Conservation (phyloP, 1,140 invertebrate genomes). For the Drosophila ananassae region DNA sequence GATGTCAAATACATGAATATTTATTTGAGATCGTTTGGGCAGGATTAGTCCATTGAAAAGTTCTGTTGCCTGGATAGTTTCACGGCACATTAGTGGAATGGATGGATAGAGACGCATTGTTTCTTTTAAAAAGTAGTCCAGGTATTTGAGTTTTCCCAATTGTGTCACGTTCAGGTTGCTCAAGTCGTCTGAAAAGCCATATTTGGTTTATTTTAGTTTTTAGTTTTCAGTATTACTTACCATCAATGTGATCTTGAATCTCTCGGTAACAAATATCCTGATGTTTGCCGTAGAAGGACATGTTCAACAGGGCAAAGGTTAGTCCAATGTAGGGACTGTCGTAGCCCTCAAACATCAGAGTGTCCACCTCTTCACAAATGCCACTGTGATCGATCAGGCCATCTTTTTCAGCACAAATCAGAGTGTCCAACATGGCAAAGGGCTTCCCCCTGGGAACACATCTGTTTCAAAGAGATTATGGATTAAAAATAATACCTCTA, state of each 20-base stretch:
- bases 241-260: constrained; percentile 45
- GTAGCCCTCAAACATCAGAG: constrained; percentile 91
- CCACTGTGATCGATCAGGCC: constrained; percentile 87
- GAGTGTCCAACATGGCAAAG: constrained; percentile 92
- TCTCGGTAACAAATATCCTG: constrained; percentile 87
- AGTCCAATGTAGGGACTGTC: constrained; percentile 89
- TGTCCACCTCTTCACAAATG: constrained; percentile 93
- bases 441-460: constrained; percentile 84
- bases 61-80: constrained; percentile 84
- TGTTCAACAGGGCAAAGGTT: constrained; percentile 86
- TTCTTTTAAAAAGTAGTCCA: constrained; percentile 88
- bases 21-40: constrained; percentile 84
- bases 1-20: constrained; percentile 84
- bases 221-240: constrained; percentile 8
- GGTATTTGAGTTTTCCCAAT: constrained; percentile 86
- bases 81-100: constrained; percentile 87
- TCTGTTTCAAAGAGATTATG: not conserved
- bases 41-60: constrained; percentile 80
- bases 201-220: no score
- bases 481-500: not conserved
- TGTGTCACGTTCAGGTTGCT: constrained; percentile 84
- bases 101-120: constrained; percentile 87
- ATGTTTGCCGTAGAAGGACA: constrained; percentile 86
- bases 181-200: constrained; percentile 44
- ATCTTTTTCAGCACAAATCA: constrained; percentile 86